Evolutionary conservation across 2,888 invertebrate genomes (phyloP), one percentile per base, ranked within the genome.

Genomic region (Byasa hedistus): DNA sequence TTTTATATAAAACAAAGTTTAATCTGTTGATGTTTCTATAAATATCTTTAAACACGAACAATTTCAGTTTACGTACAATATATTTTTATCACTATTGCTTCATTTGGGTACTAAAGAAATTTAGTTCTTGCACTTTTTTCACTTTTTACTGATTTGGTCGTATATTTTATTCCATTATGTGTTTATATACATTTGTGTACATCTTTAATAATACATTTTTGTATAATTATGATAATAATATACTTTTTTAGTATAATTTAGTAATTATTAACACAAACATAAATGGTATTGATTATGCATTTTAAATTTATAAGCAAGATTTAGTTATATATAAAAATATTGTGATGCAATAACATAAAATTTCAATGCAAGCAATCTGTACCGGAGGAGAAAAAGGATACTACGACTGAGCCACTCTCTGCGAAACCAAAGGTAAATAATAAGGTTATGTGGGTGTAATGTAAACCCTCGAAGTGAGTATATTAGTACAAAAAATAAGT

Each of bases 391-490:
- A 64, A 68, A 68, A 60, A 57, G 52, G 67, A 68, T 21, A n/a
- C 24, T 44, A 19, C 52, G 12, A 57, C 39, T 21, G 62, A 56
- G 7, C 36, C 60, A n/a, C 57, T 61, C n/a, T 61, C 64, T 12
- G 52, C 64, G 22, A 68, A 68, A 57, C 67, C 67, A 10, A 68
- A 68, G 67, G 67, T 68, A 67, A 64, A 39, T 58, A 39, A 44
- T 44, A 2, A 17, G 36, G 36, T 39, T 62, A 21, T 22, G 22
- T 22, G 2, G 12, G 22, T 22, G 10, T 8, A 7, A n/a, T 48
- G 19, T 48, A 19, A 4, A n/a, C 8, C 48, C n/a, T 48, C n/a
- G 48, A 48, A 48, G 48, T 48, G 48, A 48, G 48, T 19, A n/a
- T n/a, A 48, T n/a, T n/a, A 48, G 48, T 15, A 48, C 3, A 39